Percentiles rank a stretch among this genome's conserved stretches.
Evolutionary conservation across 2,888 invertebrate genomes (phyloP).

Genomic region (Drosophila tanythrix): DNA sequence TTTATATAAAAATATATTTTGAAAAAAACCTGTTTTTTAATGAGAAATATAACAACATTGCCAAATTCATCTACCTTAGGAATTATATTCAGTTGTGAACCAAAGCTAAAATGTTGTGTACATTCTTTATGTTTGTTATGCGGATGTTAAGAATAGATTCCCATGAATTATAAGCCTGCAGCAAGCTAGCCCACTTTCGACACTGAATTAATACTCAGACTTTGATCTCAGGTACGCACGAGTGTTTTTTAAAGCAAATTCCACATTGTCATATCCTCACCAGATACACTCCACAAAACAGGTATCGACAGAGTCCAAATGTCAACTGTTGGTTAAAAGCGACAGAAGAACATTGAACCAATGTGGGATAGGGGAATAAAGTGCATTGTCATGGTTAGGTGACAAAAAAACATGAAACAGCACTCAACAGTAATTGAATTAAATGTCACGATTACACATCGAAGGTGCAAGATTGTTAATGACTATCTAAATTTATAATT

Average conservation of each 20-base stretch:
- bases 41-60: background rate
- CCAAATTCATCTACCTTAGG: background rate
- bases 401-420: background rate
- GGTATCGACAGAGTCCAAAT: background rate
- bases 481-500: background rate
- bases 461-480: background rate
- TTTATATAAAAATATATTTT: background rate
- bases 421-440: background rate
- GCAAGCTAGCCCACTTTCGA: background rate
- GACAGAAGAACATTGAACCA: background rate
- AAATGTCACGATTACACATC: background rate
- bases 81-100: background rate
- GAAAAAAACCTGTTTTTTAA: background rate
- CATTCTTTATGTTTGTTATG: background rate
- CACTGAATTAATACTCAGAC: background rate
- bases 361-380: background rate
- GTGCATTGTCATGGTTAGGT: slow-evolving; percentile 12
- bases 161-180: background rate
- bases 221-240: background rate
- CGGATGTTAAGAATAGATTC: background rate
- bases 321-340: background rate
- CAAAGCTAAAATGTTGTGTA: background rate
- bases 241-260: background rate
- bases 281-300: slow-evolving; percentile 4
- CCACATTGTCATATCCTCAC: background rate